These are phyloP conservation scores for Phytoseiulus persimilis DNA, from an alignment of 2,888 invertebrate genomes.

Conservation along the genomic window DNA sequence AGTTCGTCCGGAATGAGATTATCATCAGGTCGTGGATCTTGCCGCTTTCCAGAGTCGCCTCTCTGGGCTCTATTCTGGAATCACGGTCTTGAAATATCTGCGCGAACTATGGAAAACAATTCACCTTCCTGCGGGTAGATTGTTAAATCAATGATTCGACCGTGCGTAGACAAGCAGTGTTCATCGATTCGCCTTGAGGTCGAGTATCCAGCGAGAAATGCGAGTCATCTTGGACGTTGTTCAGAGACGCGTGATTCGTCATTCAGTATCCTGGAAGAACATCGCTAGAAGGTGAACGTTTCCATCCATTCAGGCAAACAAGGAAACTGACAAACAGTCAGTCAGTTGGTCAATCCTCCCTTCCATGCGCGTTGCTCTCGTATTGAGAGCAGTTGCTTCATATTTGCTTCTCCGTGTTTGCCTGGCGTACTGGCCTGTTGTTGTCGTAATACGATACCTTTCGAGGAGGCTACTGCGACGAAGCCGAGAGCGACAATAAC, in stretches of 20 bases:
- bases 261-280: background rate
- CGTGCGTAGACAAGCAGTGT: background rate
- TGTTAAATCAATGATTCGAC: too few species aligned
- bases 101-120: too few species aligned
- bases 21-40: too few species aligned
- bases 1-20: too few species aligned
- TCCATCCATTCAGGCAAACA: background rate
- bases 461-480: background rate
- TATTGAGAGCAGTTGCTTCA: background rate
- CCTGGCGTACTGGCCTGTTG: background rate
- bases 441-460: background rate
- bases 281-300: background rate
- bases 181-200: background rate
- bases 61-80: too few species aligned
- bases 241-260: background rate
- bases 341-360: background rate
- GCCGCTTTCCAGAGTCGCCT: too few species aligned
- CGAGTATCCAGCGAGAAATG: background rate
- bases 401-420: background rate
- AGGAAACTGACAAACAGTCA: background rate
- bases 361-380: background rate
- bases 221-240: background rate
- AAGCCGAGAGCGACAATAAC: background rate
- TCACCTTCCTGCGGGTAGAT: too few species aligned
- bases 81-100: too few species aligned